Conservation (phyloP, 2,888 invertebrate genomes). For the Odontocolon sp. region DNA sequence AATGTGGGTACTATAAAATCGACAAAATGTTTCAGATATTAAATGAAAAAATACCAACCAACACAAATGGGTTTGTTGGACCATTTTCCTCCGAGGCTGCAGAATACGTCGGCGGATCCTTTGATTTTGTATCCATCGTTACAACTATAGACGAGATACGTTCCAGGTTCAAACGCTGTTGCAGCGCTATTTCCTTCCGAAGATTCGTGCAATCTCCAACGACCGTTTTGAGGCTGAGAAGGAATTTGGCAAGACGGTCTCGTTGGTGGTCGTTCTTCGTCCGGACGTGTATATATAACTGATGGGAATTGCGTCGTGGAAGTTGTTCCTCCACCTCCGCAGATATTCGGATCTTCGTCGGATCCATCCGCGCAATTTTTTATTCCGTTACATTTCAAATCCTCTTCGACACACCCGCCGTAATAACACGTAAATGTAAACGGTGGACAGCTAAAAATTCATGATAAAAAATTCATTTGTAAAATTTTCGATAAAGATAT, state of each 20-base stretch:
- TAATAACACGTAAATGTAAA: conserved; percentile 78
- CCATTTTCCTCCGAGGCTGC: conserved; percentile 71
- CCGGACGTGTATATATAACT: conserved; percentile 12
- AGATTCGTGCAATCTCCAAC: conserved; percentile 68
- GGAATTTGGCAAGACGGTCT: conserved; percentile 68
- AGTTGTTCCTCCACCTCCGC: conserved; percentile 36
- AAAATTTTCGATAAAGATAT: conserved; percentile 25
- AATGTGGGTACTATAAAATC: too few relatives aligned
- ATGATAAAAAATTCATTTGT: neutral
- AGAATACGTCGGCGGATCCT: conserved; percentile 67
- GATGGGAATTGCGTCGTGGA: neutral
- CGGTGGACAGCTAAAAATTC: conserved; percentile 72
- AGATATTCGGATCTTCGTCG: conserved; percentile 74
- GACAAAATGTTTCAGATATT: too few relatives aligned
- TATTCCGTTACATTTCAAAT: conserved; percentile 75
- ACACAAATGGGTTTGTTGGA: conserved; percentile 68
- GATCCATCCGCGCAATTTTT: conserved; percentile 79
- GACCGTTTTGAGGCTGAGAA: conserved; percentile 71
- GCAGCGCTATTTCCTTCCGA: conserved; percentile 41
- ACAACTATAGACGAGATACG: conserved; percentile 73
- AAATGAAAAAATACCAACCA: conserved; percentile 62
- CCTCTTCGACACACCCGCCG: conserved; percentile 79
- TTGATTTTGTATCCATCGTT: conserved; percentile 67
- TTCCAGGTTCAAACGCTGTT: conserved; percentile 70
- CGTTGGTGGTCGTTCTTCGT: neutral